These are phyloP conservation scores for Microtus montanus DNA, from an alignment of 2,113 vertebrate species.

Conservation along the genomic window DNA sequence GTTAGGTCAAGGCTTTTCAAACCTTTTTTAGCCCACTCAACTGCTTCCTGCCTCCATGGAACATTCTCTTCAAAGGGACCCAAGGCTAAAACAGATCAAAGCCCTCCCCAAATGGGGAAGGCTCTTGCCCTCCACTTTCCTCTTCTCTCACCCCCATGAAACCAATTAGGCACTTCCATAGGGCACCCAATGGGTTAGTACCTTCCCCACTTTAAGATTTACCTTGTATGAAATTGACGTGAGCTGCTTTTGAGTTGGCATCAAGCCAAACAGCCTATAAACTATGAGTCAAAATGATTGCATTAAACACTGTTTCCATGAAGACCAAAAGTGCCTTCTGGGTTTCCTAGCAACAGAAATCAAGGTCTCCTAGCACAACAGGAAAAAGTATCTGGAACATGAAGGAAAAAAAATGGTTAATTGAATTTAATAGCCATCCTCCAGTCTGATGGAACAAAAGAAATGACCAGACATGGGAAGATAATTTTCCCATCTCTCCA, in stretches of 20 bases:
- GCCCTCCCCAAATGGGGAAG: background rate
- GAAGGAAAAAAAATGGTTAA: background rate
- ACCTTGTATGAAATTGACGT: background rate
- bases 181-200: background rate
- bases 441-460: background rate
- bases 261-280: constrained; percentile 35
- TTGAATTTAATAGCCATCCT: constrained; percentile 26
- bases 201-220: background rate
- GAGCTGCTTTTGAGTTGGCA: constrained; percentile 15
- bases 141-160: background rate
- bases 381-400: constrained; percentile 1
- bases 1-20: background rate
- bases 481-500: background rate
- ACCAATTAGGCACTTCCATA: background rate
- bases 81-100: constrained; percentile 18
- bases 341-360: constrained; percentile 71
- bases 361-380: constrained; percentile 35
- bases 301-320: constrained; percentile 49
- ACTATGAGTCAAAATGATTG: constrained; percentile 4
- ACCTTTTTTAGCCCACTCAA: background rate
- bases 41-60: background rate
- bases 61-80: constrained; percentile 24
- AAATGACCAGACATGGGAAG: background rate
- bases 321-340: constrained; percentile 32
- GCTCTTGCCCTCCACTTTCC: background rate